These are phyloP conservation scores for Corythornis leucogaster DNA, from an alignment of 2,797 vertebrate species.

Conservation along the genomic window DNA sequence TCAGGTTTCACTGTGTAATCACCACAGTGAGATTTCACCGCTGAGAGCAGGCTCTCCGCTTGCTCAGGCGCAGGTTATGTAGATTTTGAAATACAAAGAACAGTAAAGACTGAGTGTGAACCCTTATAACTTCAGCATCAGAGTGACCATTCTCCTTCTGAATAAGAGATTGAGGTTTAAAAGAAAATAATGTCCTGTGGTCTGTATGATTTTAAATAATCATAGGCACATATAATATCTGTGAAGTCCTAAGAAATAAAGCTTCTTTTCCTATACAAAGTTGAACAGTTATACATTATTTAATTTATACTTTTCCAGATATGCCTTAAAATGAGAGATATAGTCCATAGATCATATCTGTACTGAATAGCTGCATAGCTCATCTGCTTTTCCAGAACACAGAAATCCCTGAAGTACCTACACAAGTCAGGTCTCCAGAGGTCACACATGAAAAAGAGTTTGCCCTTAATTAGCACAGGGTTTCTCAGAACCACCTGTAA, in stretches of 20 bases:
- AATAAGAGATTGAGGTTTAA: background rate
- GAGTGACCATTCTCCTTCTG: background rate
- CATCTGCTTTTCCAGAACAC: background rate
- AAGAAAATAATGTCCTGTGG: background rate
- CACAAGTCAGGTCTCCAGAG: background rate
- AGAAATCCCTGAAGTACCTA: background rate
- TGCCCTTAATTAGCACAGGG: background rate
- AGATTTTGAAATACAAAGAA: background rate
- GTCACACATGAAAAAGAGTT: background rate
- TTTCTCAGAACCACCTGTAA: background rate
- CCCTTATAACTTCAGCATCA: background rate
- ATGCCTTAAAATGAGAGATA: background rate
- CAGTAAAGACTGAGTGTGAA: background rate
- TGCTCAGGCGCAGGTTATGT: background rate
- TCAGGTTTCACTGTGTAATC: background rate
- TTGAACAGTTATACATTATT: background rate
- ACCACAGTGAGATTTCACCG: background rate
- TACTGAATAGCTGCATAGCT: background rate
- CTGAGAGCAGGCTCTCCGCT: background rate
- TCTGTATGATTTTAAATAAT: background rate
- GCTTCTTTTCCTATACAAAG: background rate
- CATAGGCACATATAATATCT: background rate
- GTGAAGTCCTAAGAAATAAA: background rate
- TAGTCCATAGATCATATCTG: background rate
- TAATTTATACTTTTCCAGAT: background rate